phyloP scores from a whole-genome alignment of 2,797 vertebrate genomes.

The Petrocephalus sullivani region DNA sequence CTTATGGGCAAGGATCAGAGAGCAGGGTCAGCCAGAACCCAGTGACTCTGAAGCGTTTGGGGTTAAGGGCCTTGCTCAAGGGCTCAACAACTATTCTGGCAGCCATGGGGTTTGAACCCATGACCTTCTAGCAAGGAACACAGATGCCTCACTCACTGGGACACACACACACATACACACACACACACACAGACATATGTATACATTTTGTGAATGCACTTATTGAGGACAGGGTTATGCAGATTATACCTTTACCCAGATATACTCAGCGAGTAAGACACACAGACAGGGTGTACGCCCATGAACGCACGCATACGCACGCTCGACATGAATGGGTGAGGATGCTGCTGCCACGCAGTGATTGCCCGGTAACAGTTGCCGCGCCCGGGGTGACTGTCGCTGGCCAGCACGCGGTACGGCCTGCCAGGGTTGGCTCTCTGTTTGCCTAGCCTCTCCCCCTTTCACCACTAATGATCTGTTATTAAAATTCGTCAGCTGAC shows the following conservation, averaged over 20 bases:
- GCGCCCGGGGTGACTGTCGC: background rate
- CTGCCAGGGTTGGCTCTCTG: background rate
- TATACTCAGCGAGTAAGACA: background rate
- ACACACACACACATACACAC: constrained; percentile 4
- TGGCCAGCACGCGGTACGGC: background rate
- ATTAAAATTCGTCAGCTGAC: background rate
- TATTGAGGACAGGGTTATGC: background rate
- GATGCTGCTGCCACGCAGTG: background rate
- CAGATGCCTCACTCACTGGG: background rate
- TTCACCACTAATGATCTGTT: background rate
- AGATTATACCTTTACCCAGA: background rate
- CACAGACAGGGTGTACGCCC: background rate
- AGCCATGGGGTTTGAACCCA: background rate
- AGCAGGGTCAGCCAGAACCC: background rate
- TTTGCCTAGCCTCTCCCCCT: background rate
- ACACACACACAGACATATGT: background rate
- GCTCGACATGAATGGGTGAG: background rate
- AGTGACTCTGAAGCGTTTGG: background rate
- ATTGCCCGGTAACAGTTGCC: background rate
- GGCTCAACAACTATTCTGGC: background rate
- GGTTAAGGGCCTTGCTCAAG: background rate
- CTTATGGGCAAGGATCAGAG: background rate
- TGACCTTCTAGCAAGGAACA: background rate
- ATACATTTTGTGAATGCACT: background rate
- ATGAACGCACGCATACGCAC: background rate